These are phyloP conservation scores for Nephrocerus scutellatus DNA, from an alignment of 2,888 invertebrate species.

Conservation along the genomic window DNA sequence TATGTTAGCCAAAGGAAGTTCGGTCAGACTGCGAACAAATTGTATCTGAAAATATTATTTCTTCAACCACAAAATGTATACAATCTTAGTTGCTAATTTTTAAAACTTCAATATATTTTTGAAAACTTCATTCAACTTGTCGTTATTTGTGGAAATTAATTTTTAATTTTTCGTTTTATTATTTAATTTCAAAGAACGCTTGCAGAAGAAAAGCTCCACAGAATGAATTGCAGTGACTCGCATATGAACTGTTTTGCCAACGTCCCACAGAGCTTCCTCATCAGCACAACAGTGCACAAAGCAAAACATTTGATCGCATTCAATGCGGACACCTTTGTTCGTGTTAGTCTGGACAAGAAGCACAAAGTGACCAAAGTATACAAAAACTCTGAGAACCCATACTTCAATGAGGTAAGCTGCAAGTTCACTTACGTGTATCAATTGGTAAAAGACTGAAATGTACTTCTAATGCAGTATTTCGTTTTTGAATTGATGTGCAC, in stretches of 20 bases:
- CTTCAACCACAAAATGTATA: too few relatives aligned
- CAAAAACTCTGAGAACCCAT: slow-evolving; percentile 56
- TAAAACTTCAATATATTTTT: too few relatives aligned
- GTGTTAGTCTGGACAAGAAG: slow-evolving; percentile 56
- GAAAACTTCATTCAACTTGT: too few relatives aligned
- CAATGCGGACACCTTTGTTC: slow-evolving; percentile 56
- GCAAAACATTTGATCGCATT: slow-evolving; percentile 53
- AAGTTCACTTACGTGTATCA: not conserved
- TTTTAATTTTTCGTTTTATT: too few relatives aligned
- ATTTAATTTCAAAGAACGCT: too few relatives aligned
- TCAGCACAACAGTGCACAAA: slow-evolving; percentile 62
- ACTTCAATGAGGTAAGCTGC: slow-evolving; percentile 58
- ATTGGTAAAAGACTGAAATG: not conserved
- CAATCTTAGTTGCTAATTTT: too few relatives aligned
- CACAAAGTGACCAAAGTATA: slow-evolving; percentile 54
- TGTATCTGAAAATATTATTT: too few relatives aligned
- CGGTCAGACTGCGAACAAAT: too few relatives aligned
- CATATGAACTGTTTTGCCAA: slow-evolving; percentile 43
- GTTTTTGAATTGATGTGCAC: slow-evolving; percentile 58
- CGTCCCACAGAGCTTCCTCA: slow-evolving; percentile 49
- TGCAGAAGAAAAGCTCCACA: too few relatives aligned
- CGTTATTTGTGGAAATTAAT: too few relatives aligned
- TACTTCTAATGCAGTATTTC: slow-evolving; percentile 53
- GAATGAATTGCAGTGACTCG: too few relatives aligned
- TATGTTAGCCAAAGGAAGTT: too few relatives aligned